These are phyloP conservation scores for Triplophysa tibetana DNA, from an alignment of 2,113 vertebrate genomes.

Conservation along the genomic window DNA sequence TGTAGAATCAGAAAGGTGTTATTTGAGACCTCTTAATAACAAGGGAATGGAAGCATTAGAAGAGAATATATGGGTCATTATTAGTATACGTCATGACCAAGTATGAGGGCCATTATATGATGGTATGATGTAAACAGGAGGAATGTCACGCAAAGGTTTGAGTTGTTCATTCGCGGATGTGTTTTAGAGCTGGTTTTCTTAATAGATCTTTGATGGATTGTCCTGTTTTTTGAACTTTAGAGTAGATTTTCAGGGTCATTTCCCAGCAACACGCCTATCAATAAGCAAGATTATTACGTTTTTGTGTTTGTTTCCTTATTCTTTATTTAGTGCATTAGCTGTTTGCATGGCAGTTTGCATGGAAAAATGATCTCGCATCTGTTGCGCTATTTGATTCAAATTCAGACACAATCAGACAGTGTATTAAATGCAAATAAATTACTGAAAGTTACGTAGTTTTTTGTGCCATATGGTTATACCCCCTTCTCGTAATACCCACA, in stretches of 20 bases:
- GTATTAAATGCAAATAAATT: too few species aligned
- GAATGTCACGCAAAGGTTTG: slow-evolving; percentile 16
- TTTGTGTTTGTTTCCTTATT: too few species aligned
- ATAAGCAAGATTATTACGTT: too few species aligned
- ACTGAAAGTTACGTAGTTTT: too few species aligned
- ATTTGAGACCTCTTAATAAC: slow-evolving; percentile 47
- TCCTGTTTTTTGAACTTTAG: not conserved
- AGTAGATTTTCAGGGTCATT: not conserved
- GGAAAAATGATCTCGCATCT: too few species aligned
- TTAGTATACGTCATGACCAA: not conserved
- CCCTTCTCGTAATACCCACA: not conserved
- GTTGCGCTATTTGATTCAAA: too few species aligned
- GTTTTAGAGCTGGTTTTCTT: not conserved
- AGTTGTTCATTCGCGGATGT: not conserved
- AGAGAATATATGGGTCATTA: slow-evolving; percentile 51
- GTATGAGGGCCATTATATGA: slow-evolving; percentile 20
- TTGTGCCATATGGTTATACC: too few species aligned
- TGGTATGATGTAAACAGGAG: slow-evolving; percentile 31
- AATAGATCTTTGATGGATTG: slow-evolving; percentile 5
- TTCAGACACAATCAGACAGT: too few species aligned
- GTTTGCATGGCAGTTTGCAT: too few species aligned
- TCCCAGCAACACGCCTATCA: not conserved
- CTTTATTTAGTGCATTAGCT: too few species aligned
- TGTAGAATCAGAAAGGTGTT: slow-evolving; percentile 9
- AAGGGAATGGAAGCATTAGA: slow-evolving; percentile 15